A percentile compares a stretch with the other conserved stretches of the same genome.
Evolutionary conservation across 2,888 invertebrate species (phyloP).

Genomic region (Lypha dubia): DNA sequence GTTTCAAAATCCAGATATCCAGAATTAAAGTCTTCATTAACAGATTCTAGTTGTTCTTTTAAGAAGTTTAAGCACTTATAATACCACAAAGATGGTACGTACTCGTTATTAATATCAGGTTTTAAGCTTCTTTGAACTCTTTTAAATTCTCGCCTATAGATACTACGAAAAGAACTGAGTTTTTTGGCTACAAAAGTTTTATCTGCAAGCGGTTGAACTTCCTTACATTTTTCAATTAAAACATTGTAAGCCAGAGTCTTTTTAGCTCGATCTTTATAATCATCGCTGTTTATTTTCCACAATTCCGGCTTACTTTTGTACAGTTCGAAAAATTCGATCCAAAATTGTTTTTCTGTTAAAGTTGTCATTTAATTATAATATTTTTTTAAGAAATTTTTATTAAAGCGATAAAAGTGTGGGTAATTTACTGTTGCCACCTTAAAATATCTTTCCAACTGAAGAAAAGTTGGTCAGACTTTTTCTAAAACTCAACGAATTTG

Average conservation of each 20-base stretch:
- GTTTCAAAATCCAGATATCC: not conserved
- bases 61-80: constrained; percentile 3
- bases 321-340: constrained; percentile 11
- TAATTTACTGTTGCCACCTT: not conserved
- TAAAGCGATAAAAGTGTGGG: not conserved
- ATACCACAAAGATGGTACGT: constrained; percentile 11
- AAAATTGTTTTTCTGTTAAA: constrained; percentile 11
- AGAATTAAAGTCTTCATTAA: not conserved
- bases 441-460: not conserved
- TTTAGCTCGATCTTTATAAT: not conserved
- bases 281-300: not conserved
- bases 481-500: not conserved
- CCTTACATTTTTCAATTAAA: constrained; percentile 11
- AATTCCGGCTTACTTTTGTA: constrained; percentile 7
- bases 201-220: not conserved
- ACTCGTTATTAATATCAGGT: not conserved
- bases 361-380: not conserved
- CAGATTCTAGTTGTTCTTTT: constrained; percentile 7
- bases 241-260: not conserved
- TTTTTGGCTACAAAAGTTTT: not conserved
- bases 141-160: not conserved
- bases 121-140: not conserved
- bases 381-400: not conserved
- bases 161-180: constrained; percentile 4
- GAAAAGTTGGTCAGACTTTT: not conserved